Base-by-base conservation (phyloP, 1,140 invertebrate genomes). In the Tetragnatha versicolor region DNA sequence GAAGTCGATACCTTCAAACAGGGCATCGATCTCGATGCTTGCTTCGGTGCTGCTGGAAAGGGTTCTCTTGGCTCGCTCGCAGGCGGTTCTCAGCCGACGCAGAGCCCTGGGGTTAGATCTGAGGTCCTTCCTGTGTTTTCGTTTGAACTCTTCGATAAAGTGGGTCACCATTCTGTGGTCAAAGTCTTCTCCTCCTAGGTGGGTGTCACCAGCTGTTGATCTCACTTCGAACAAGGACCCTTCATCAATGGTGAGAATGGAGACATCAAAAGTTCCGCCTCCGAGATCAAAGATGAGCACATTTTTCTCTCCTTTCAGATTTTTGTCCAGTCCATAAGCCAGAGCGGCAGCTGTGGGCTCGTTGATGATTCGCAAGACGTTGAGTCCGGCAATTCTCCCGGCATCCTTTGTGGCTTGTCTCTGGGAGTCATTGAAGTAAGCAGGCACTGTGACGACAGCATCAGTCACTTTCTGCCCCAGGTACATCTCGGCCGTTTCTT, bases 231-330 rank as follows among this genome's bases (percentile, higher is more conserved):
- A 93, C 3, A 93, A 96, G n/a, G n/a, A n/a, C 12, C 98, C 98
- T 83, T 99, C 98, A 84, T 99, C 98, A 84, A 99, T 99, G 78
- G 97, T 99, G 22, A 99, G 89, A 17, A 99, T 89, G 73, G 97
- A 99, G 0, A 99, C 98, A 88, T 99, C 98, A 84, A 99, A 99
- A 82, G 98, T 99, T 88, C 98, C 98, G 88, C 98, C 98, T 85
- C 98, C 98, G 85, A 99, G 90, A 90, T 99, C 98, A 86, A 99
- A 99, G 1, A 99, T 97, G 37, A 99, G 88, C 39, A 99, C 95
- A 84, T 99, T 99, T 88, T 98, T 98, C 86, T 99, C 98, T 61
- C 97, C 96, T 20, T 58, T 42, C n/a, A 53, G 2, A 29, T 93
- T 92, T 84, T 93, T 94, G 82, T 94, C 92, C 9, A 94, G 85